These are phyloP conservation scores for Gadopsis marmoratus DNA, from an alignment of 2,797 vertebrate species.

Conservation along the genomic window DNA sequence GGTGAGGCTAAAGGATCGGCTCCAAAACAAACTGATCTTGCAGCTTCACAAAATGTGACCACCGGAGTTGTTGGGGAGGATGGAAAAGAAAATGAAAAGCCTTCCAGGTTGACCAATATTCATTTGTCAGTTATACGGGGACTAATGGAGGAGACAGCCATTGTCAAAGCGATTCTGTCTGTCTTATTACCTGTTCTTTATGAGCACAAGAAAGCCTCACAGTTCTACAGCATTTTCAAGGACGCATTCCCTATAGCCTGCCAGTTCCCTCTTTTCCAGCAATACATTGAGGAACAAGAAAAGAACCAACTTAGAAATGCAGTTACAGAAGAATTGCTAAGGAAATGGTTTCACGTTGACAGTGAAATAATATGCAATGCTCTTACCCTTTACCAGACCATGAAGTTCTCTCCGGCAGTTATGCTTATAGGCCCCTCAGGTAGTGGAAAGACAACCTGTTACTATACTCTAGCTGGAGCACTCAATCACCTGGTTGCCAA, in stretches of 20 bases:
- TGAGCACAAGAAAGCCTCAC: conserved; percentile 64
- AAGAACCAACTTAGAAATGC: conserved; percentile 66
- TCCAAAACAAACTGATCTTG: conserved; percentile 10
- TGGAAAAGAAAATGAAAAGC: conserved; percentile 31
- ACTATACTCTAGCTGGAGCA: conserved; percentile 83
- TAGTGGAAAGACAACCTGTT: conserved; percentile 89
- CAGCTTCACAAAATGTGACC: conserved; percentile 16
- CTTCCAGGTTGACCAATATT: conserved; percentile 3
- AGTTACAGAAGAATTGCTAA: conserved; percentile 79
- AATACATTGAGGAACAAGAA: conserved; percentile 57
- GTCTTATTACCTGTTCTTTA: conserved; percentile 72
- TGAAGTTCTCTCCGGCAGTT: conserved; percentile 78
- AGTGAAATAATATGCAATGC: conserved; percentile 68
- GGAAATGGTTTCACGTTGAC: conserved; percentile 71
- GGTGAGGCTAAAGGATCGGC: conserved; percentile 7
- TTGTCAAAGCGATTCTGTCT: conserved; percentile 82
- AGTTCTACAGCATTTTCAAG: conserved; percentile 80
- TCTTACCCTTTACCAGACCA: conserved; percentile 83
- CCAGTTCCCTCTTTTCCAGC: conserved; percentile 61
- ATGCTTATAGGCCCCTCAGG: conserved; percentile 89
- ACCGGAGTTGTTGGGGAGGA: conserved; percentile 12
- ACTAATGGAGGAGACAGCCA: conserved; percentile 83
- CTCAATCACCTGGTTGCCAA: conserved; percentile 78
- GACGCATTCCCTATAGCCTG: conserved; percentile 81
- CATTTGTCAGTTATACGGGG: conserved; percentile 45